Conservation (phyloP, 2,888 invertebrate genomes). For the Blastobasis lacticolella region DNA sequence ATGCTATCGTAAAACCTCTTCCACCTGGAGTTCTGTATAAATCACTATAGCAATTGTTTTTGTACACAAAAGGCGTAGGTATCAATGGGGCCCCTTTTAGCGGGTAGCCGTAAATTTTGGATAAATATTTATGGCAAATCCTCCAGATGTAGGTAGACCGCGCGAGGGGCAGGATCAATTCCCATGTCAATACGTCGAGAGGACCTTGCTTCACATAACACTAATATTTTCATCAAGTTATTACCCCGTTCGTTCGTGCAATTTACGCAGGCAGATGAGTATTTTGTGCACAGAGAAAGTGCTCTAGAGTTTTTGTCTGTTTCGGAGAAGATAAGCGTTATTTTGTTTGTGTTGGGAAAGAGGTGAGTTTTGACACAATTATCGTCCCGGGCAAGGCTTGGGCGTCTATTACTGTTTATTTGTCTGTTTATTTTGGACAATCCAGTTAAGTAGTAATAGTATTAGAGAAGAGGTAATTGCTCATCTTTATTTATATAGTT, state of each 20-base stretch:
- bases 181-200: conserved; percentile 4
- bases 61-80: conserved; percentile 2
- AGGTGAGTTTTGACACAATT: conserved; percentile 21
- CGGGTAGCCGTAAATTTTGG: conserved; percentile 13
- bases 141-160: conserved; percentile 12
- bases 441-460: neutral
- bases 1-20: neutral
- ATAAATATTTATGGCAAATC: conserved; percentile 19
- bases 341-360: conserved; percentile 23
- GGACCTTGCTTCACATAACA: conserved; percentile 1
- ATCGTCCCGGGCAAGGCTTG: conserved; percentile 5
- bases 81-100: conserved; percentile 1
- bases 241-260: neutral
- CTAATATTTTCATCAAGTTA: conserved; percentile 2
- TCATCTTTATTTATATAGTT: too few relatives aligned
- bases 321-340: conserved; percentile 26
- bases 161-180: conserved; percentile 6
- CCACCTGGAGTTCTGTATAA: conserved; percentile 7
- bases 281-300: conserved; percentile 30
- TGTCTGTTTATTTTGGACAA: neutral
- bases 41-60: conserved; percentile 6
- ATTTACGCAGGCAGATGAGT: conserved; percentile 10
- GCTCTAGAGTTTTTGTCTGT: conserved; percentile 25
- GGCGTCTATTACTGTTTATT: neutral
- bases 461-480: neutral